Evolutionary conservation across 2,113 vertebrate species (phyloP).

Genomic region (Bubo bubo): DNA sequence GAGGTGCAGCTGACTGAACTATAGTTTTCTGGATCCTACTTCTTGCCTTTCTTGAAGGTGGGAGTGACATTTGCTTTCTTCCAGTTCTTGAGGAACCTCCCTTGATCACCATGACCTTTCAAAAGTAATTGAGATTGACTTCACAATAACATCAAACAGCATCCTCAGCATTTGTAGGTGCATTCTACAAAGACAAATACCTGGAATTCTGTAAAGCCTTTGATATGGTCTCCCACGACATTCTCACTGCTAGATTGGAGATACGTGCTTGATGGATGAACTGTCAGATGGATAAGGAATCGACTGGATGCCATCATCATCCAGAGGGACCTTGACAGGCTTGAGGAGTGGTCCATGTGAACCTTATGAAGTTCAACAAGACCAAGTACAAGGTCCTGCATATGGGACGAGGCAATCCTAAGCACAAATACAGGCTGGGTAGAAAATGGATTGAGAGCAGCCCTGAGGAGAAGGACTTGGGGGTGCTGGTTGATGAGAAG

Average conservation of each 20-base stretch:
- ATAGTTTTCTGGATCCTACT: not conserved
- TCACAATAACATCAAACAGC: not conserved
- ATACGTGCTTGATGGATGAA: not conserved
- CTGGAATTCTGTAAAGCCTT: not conserved
- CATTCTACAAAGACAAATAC: not conserved
- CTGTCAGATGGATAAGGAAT: not conserved
- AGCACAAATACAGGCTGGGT: not conserved
- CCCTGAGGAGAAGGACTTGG: not conserved
- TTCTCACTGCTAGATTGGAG: not conserved
- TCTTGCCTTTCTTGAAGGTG: not conserved
- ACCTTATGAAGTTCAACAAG: not conserved
- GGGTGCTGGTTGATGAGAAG: not conserved
- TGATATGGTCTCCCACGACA: not conserved
- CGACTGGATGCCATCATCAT: not conserved
- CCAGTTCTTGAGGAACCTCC: not conserved
- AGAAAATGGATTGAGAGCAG: not conserved
- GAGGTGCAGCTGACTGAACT: not conserved
- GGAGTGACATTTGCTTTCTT: not conserved
- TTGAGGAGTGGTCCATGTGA: not conserved
- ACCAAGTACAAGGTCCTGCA: not conserved
- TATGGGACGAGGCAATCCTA: not conserved
- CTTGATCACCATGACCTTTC: not conserved
- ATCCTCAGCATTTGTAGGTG: not conserved
- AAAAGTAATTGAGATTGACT: not conserved
- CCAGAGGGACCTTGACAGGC: not conserved